These are phyloP conservation scores for Smithornis capensis DNA, from an alignment of 2,113 vertebrate genomes.

Conservation along the genomic window DNA sequence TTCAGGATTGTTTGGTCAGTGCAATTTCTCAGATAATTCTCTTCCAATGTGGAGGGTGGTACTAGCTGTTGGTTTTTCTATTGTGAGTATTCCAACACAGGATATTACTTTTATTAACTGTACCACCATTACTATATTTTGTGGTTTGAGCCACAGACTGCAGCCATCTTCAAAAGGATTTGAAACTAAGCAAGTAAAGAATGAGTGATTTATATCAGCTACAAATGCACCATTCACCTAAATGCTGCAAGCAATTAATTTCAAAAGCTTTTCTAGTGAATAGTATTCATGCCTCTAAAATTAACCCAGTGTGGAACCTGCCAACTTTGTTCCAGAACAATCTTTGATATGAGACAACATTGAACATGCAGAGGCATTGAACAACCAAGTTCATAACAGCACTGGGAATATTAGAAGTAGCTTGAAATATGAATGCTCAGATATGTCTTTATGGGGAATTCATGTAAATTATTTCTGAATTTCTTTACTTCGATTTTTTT, in stretches of 20 bases:
- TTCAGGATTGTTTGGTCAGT: neutral
- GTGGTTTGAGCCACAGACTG: neutral
- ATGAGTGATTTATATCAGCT: slow-evolving; percentile 11
- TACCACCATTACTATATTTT: neutral
- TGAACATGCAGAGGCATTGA: neutral
- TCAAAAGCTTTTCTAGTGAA: slow-evolving; percentile 37
- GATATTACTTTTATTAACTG: neutral
- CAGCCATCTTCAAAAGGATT: neutral
- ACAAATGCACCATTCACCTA: slow-evolving; percentile 1
- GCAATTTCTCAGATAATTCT: neutral
- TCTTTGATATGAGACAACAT: neutral
- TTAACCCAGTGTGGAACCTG: neutral
- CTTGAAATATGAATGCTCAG: neutral
- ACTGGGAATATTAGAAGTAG: neutral
- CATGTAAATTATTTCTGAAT: neutral
- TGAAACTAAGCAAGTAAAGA: slow-evolving; percentile 15
- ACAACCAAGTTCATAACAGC: neutral
- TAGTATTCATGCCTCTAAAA: slow-evolving; percentile 12
- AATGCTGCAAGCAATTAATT: slow-evolving; percentile 21
- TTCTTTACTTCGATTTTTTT: neutral
- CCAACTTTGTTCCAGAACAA: slow-evolving; percentile 4
- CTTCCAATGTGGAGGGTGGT: neutral
- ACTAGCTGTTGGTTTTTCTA: neutral
- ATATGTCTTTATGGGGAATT: neutral
- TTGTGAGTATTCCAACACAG: neutral